Evolutionary conservation across 2,888 invertebrate species (phyloP), one percentile per base, ranked within the genome.

Genomic region (Rhyacophila evoluta): DNA sequence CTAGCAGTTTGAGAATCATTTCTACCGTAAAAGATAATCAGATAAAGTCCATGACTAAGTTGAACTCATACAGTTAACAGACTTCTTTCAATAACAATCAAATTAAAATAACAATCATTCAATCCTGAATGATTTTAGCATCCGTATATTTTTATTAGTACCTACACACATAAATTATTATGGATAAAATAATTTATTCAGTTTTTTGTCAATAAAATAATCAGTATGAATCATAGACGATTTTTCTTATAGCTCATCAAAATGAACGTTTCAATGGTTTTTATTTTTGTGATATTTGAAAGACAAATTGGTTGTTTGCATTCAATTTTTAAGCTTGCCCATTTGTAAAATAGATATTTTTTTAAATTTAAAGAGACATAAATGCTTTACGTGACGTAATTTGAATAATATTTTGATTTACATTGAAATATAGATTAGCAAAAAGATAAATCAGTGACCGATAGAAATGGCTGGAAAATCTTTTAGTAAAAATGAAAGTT

Each of bases 61-160:
- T 55, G n/a, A 55, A 55, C 25, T 55, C 19, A 6, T 55, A 2
- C 55, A 19, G 55, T 55, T 55, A 55, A 55, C 55, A 19, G 55
- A 55, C 19, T 12, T 55, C 55, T 55, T 25, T 1, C 55, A 55
- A 55, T 55, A 55, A 55, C 25, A 55, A 19, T 55, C 55, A 55
- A 55, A 25, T 55, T 55, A 55, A 55, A 55, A 55, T 55, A 55
- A 55, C 55, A 19, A 55, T 55, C 55, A 55, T 55, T 55, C 55
- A 55, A 15, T 55, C 19, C 19, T 55, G 55, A 19, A 8, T 19
- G 55, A 55, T 55, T 55, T 55, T 55, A 55, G 55, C 55, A 55
- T 55, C 55, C 25, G 55, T 55, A 25, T 55, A 10, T 55, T 55
- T 55, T 25, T 55, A 41, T 19, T 55, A 8, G 15, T 55, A 55